Base-by-base conservation (phyloP, 2,797 vertebrate genomes). In the Diplodus sargus region DNA sequence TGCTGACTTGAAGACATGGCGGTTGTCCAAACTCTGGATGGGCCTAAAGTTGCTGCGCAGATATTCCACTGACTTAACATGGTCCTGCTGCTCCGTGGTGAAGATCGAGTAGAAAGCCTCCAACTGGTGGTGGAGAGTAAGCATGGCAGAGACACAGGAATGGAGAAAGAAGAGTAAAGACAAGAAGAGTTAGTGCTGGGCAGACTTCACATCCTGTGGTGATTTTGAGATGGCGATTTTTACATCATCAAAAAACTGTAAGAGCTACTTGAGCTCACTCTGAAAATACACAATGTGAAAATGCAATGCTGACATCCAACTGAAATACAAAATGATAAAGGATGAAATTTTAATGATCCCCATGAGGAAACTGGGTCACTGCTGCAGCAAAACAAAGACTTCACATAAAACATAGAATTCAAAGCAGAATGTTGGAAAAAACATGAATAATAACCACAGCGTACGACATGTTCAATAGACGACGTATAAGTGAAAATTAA, bases 41-140 rank as follows among this genome's bases (percentile, higher is more conserved):
- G 97, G 97, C 53, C 98, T 95, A 85, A 99, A 99, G 94, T 99
- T 99, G 83, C 98, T 99, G 86, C 97, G 96, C 88, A 99, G 94
- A 88, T 99, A 99, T 79, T 99, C 98, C 90, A 99, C 97, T 0
- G 97, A 99, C 87, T 99, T 99, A 59, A 99, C 98, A 0, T 99
- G 98, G 91, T 99, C 98, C 91, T 99, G 98, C 91, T 99, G 98
- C 87, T 99, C 98, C 0, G 98, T 99, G 89, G 98, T 99, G 93
- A 99, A 99, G 93, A 99, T 99, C 25, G 98, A 99, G 90, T 99
- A 99, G 92, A 99, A 99, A 0, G 98, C 97, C 87, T 99, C 98
- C 86, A 99, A 92, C 98, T 99, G 94, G 54, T 54, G 52, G 5
- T 52, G 23, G 42, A 71, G 28, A 66, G 71, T 6, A 22, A 54